Evolutionary conservation across 2,888 invertebrate genomes (phyloP).

Genomic region (Diploptera punctata): DNA sequence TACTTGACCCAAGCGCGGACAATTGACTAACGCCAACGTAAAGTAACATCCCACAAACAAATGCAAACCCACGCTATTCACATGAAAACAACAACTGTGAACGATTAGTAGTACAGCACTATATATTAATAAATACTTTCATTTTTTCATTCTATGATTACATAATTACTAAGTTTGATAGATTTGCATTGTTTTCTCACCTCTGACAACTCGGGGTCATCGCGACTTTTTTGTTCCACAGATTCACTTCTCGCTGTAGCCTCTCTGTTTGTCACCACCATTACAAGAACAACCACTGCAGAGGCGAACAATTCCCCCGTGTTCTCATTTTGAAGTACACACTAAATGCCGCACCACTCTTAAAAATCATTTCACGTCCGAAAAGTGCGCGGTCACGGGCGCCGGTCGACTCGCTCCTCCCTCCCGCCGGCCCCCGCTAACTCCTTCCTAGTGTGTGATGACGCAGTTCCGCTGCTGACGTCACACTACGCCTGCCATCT

Average conservation of each 20-base stretch:
- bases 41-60: neutral
- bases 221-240: slow-evolving; percentile 67
- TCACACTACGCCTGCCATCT: slow-evolving; percentile 30
- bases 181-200: no score
- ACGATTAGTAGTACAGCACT: neutral
- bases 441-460: neutral
- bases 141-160: no score
- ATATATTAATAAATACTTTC: no score
- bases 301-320: neutral
- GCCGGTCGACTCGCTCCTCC: neutral
- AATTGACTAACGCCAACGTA: neutral
- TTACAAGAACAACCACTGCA: neutral
- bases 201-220: slow-evolving; percentile 72
- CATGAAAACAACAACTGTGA: neutral
- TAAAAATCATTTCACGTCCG: neutral
- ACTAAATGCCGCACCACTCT: neutral
- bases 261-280: neutral
- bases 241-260: slow-evolving; percentile 50
- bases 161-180: no score
- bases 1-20: neutral
- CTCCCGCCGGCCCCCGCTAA: neutral
- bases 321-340: neutral
- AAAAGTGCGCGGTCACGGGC: neutral
- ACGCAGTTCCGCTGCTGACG: slow-evolving; percentile 29
- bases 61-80: neutral